Evolutionary conservation across 2,797 vertebrate genomes (phyloP).

Genomic region (Denticeps clupeoides): DNA sequence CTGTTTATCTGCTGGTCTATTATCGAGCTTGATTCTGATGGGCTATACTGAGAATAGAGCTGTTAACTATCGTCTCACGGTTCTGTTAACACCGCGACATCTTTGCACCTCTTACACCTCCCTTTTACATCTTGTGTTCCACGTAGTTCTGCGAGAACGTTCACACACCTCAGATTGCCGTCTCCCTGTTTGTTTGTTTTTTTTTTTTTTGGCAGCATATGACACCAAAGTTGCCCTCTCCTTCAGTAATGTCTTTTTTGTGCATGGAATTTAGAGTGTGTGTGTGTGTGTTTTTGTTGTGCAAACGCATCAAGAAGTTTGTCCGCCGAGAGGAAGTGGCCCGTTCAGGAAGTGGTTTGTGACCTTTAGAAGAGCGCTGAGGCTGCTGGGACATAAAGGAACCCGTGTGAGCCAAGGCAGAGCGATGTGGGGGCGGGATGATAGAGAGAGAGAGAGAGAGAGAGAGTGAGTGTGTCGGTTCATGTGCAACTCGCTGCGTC

Average conservation of each 20-base stretch:
- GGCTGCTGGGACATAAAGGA: constrained; percentile 35
- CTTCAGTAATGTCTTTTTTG: too few species aligned
- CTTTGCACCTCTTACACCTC: too few species aligned
- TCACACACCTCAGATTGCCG: background rate
- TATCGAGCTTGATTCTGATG: too few species aligned
- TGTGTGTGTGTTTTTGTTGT: background rate
- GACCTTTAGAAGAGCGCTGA: constrained; percentile 48
- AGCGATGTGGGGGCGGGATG: constrained; percentile 13
- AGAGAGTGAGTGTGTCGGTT: background rate
- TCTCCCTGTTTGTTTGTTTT: constrained; percentile 11
- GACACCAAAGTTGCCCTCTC: too few species aligned
- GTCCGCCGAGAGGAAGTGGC: constrained; percentile 56
- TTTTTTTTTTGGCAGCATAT: too few species aligned
- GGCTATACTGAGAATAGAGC: too few species aligned
- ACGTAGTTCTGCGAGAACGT: too few species aligned
- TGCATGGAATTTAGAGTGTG: background rate
- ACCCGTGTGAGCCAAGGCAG: constrained; percentile 36
- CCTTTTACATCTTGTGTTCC: too few species aligned
- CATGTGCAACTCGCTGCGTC: background rate
- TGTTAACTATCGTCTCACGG: too few species aligned
- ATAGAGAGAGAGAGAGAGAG: background rate
- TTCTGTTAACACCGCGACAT: too few species aligned
- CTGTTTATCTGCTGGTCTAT: too few species aligned
- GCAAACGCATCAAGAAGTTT: constrained; percentile 18
- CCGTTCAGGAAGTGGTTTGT: constrained; percentile 60